Evolutionary conservation across 2,888 invertebrate species (phyloP), one percentile per base, ranked within the genome.

Genomic region (Tenthredo notha): DNA sequence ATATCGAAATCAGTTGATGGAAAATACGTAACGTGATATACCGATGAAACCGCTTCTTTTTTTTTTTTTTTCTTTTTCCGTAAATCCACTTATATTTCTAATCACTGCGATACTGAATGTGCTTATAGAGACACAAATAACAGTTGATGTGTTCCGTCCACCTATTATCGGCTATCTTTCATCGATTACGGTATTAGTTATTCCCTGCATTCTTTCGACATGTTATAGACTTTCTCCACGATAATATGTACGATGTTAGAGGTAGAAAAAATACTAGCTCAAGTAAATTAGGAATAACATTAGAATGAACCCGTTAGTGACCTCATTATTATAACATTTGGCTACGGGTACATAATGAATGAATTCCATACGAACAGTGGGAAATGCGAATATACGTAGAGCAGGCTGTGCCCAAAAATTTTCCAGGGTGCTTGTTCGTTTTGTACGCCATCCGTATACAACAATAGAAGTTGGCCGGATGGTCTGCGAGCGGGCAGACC

Each of bases 381-480:
- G 43, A 70, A 9, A 37, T 37, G 15, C 18, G 6, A 25, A 5
- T 21, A 43, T 43, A 37, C 43, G 6, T 74, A 74, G 25, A 74
- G 12, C 9, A 50, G 47, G 18, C 40, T 29, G 15, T 54, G 7
- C 50, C 47, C 12, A 47, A 77, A n/a, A 77, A 77, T 77, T 77
- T 77, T 77, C 33, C 54, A 9, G 74, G 40, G 43, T 7, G 74
- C 43, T 43, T 9, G 74, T 7, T 50, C 67, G 67, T 83, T 67
- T 67, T 50, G 83, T 83, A 67, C 67, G 10, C 18, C 21, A n/a
- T 33, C 70, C 67, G n/a, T 47, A 37, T 29, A 47, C 47, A 83
- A 83, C 83, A 83, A 83, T 83, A 70, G 83, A 83, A 83, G 29
- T 83, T 70, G 33, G 47, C 67, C 65, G 83, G 40, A 70, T 80